Evolutionary conservation across 2,797 vertebrate genomes (phyloP), one percentile per base, ranked within the genome.

Genomic region (Enteromius afrohamiltoni): DNA sequence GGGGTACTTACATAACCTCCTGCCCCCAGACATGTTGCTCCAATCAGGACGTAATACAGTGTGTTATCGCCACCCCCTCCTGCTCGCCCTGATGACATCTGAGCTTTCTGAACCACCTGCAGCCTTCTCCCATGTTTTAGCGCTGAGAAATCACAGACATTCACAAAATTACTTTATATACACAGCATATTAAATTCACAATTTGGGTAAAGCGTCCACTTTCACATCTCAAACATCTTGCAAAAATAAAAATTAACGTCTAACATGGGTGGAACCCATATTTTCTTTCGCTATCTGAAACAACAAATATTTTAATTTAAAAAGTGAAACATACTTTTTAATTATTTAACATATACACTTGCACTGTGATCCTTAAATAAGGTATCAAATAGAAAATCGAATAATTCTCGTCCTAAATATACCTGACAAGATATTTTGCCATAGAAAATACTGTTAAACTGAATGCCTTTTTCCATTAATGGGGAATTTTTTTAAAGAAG

Each of bases 21-120:
- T 75, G 93, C 91, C 83, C 93, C 96, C 74, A 96, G 75, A 88
- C 88, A 92, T 71, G 94, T 83, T 85, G 93, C 95, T 92, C 96
- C 97, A 87, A 97, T 92, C 91, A 97, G 89, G 87, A 96, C 90
- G 83, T 90, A 85, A 53, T 97, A 96, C 19, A 96, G 79, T 37
- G 94, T 88, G 88, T 95, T 97, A 83, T 95, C 95, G 71, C 92
- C 86, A 60, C 95, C 93, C 86, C 94, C 93, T 70, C 93, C 95
- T 82, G 91, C 87, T 76, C 93, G 91, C 86, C 94, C 94, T 14
- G 95, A 89, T 83, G 96, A 97, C 90, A 91, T 96, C 90, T 94
- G 93, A 79, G 93, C 93, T 89, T 88, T 94, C 87, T 95, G 96
- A 87, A 92, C 89, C 80, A 86, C 83, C 83, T 92, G 87, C 86